phyloP scores from a whole-genome alignment of 2,797 vertebrate species.

The Ambastaia sidthimunki region DNA sequence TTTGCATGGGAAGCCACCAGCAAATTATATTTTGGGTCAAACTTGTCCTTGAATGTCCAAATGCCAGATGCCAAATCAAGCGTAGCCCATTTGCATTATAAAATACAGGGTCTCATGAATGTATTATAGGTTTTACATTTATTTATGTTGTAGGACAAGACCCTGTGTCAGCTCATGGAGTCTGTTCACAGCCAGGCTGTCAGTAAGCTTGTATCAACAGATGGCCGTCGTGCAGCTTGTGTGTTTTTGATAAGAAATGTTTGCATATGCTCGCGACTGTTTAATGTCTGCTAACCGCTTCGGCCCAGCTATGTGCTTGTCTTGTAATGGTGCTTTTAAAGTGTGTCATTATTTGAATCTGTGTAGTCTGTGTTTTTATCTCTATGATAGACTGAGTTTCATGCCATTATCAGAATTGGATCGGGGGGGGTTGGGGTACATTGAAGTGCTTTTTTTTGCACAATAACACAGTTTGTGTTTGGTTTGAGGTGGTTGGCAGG shows the following conservation, averaged over 20 bases:
- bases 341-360: constrained; percentile 37
- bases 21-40: constrained; percentile 35
- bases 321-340: constrained; percentile 42
- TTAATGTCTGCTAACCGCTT: constrained; percentile 24
- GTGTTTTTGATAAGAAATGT: constrained; percentile 50
- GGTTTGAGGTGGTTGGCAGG: neutral
- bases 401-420: constrained; percentile 29
- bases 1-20: constrained; percentile 56
- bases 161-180: constrained; percentile 19
- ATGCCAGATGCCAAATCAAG: constrained; percentile 39
- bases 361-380: constrained; percentile 28
- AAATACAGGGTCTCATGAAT: constrained; percentile 43
- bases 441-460: constrained; percentile 38
- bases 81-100: constrained; percentile 40
- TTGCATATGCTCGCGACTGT: constrained; percentile 51
- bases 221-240: constrained; percentile 34
- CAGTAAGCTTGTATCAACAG: constrained; percentile 35
- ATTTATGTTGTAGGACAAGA: constrained; percentile 35
- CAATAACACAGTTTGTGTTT: neutral
- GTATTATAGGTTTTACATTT: constrained; percentile 37
- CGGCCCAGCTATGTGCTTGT: constrained; percentile 11
- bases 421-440: constrained; percentile 6
- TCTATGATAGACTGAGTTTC: constrained; percentile 10
- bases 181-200: constrained; percentile 31
- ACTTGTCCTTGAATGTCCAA: constrained; percentile 58